Conservation (phyloP, 2,113 vertebrate genomes). For the Microtus ochrogaster region DNA sequence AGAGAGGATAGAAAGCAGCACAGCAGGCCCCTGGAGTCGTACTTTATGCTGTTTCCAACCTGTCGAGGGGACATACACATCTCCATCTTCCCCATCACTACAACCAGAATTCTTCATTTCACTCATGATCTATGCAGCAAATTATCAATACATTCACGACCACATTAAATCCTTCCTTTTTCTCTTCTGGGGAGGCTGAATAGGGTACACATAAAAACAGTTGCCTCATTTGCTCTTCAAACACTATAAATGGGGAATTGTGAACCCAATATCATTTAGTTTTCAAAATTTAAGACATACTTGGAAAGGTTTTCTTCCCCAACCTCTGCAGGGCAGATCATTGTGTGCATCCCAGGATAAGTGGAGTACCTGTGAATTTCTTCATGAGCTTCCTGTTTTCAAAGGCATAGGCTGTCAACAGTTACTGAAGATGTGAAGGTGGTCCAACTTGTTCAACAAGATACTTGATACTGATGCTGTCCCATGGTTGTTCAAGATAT, state of each 20-base stretch:
- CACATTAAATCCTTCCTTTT: not conserved
- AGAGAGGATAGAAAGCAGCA: not conserved
- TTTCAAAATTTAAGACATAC: conserved; percentile 20
- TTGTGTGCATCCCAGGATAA: not conserved
- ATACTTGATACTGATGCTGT: not conserved
- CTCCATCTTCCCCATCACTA: not conserved
- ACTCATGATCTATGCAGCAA: not conserved
- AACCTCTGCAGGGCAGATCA: not conserved
- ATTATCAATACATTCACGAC: not conserved
- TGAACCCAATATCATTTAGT: not conserved
- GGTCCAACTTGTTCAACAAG: not conserved
- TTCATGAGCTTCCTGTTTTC: not conserved
- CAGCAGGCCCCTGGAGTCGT: not conserved
- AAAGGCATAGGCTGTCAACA: not conserved
- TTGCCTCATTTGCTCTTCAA: not conserved
- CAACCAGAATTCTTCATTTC: not conserved
- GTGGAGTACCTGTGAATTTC: not conserved
- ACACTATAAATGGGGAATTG: not conserved
- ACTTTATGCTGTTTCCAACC: conserved; percentile 10
- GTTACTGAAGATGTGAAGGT: not conserved
- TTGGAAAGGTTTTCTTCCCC: conserved; percentile 16
- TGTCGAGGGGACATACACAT: not conserved
- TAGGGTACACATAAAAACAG: not conserved
- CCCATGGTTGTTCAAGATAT: not conserved
- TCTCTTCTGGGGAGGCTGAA: not conserved